Percentiles rank a stretch among this genome's conserved stretches.
These are phyloP conservation scores for Lineus longissimus DNA, from an alignment of 1,140 invertebrate genomes.

Conservation along the genomic window DNA sequence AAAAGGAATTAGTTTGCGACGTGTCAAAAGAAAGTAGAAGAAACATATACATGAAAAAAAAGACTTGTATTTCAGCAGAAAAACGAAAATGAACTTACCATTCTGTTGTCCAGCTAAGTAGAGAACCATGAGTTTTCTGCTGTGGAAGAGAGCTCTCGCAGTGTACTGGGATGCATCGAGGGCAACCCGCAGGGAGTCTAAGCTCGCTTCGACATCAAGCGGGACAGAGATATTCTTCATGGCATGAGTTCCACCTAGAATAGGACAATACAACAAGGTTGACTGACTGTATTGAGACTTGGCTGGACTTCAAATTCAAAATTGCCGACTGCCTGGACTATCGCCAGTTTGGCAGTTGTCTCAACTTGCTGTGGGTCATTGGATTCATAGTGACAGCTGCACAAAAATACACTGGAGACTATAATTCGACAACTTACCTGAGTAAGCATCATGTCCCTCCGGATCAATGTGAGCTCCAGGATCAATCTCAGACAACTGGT, in stretches of 20 bases:
- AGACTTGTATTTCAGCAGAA: no score
- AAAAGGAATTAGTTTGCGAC: no score
- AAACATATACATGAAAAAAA: no score
- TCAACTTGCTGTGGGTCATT: no score
- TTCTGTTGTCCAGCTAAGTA: constrained; percentile 49
- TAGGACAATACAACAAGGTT: not conserved
- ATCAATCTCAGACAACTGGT: constrained; percentile 22
- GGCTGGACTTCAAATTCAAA: no score
- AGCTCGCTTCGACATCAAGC: constrained; percentile 38
- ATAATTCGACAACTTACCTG: constrained; percentile 25
- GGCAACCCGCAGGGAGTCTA: constrained; percentile 31
- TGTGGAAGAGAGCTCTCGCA: constrained; percentile 44
- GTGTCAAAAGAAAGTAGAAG: no score
- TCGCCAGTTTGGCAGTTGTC: no score
- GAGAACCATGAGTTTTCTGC: constrained; percentile 43
- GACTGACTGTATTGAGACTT: no score
- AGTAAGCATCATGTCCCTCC: constrained; percentile 38
- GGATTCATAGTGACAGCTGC: no score
- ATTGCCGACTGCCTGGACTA: no score
- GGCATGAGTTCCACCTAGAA: constrained; percentile 29
- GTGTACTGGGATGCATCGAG: constrained; percentile 45
- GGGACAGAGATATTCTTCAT: constrained; percentile 43
- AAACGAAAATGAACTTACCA: constrained; percentile 26
- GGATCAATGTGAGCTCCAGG: constrained; percentile 45
- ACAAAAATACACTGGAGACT: no score